Conservation (phyloP, 2,797 vertebrate genomes). For the Lindbergichthys nudifrons region DNA sequence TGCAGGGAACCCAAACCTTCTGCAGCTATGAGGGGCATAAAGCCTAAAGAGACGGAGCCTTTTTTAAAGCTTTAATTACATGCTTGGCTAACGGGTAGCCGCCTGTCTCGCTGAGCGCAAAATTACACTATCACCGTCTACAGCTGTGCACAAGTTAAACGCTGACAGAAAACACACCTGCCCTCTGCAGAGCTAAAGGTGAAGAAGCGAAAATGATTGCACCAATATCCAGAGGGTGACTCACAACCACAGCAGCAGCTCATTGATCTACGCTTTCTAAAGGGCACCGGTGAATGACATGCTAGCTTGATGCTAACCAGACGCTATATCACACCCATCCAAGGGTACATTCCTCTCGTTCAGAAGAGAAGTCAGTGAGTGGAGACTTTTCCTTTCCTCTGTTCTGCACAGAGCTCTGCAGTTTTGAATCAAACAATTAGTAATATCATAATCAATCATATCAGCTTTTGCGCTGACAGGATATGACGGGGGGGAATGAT, state of each 20-base stretch:
- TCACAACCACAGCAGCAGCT: constrained; percentile 37
- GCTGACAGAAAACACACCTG: constrained; percentile 46
- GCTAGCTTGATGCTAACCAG: constrained; percentile 54
- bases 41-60: constrained; percentile 75
- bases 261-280: constrained; percentile 53
- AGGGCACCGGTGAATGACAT: constrained; percentile 38
- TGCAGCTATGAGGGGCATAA: constrained; percentile 74
- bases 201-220: constrained; percentile 25
- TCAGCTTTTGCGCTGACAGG: constrained; percentile 65
- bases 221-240: constrained; percentile 36
- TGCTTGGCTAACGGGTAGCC: constrained; percentile 80
- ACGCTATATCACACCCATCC: constrained; percentile 60
- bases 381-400: constrained; percentile 21
- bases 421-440: constrained; percentile 69
- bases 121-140: constrained; percentile 78
- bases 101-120: constrained; percentile 65
- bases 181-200: constrained; percentile 40
- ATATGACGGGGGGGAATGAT: constrained; percentile 67
- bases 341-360: constrained; percentile 60
- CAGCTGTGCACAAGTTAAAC: constrained; percentile 73
- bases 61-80: constrained; percentile 88
- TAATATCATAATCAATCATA: constrained; percentile 76
- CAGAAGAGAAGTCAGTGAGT: constrained; percentile 54
- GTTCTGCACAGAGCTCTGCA: constrained; percentile 39
- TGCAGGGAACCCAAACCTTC: constrained; percentile 53